Percentiles rank a stretch among this genome's conserved stretches.
phyloP scores from a whole-genome alignment of 2,888 invertebrate genomes.

The Syrphus vitripennis region DNA sequence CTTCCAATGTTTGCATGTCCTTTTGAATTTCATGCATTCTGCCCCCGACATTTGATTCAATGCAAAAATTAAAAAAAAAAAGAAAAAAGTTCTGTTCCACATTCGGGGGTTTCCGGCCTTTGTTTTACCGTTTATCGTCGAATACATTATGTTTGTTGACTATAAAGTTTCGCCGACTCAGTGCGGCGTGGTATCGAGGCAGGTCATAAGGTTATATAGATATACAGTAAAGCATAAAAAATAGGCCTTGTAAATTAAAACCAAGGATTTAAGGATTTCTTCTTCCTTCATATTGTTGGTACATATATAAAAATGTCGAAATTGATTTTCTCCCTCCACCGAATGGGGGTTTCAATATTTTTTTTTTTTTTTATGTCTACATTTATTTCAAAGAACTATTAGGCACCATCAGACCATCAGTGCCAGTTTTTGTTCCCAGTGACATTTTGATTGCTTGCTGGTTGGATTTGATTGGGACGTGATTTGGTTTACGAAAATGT shows the following conservation, averaged over 20 bases:
- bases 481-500: conserved; percentile 46
- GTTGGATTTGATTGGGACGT: conserved; percentile 57
- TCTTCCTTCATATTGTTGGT: conserved; percentile 22
- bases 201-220: not conserved
- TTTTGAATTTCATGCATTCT: conserved; percentile 55
- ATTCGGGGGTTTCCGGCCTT: conserved; percentile 40
- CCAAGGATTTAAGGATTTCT: conserved; percentile 29
- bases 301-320: conserved; percentile 1
- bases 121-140: conserved; percentile 8
- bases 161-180: conserved; percentile 12
- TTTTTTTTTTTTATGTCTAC: not conserved
- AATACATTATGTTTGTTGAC: conserved; percentile 20
- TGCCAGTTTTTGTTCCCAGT: conserved; percentile 33
- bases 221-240: not conserved
- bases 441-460: conserved; percentile 55
- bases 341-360: not conserved
- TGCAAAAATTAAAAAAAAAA: conserved; percentile 40
- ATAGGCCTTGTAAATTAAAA: conserved; percentile 49
- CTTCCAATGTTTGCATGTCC: conserved; percentile 63
- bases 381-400: conserved; percentile 34
- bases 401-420: conserved; percentile 58
- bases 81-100: too few relatives aligned
- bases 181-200: not conserved
- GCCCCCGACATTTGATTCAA: conserved; percentile 57
- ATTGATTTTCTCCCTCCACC: conserved; percentile 55